Evolutionary conservation across 1,140 invertebrate species (phyloP).

Genomic region (Sitobion miscanthi): DNA sequence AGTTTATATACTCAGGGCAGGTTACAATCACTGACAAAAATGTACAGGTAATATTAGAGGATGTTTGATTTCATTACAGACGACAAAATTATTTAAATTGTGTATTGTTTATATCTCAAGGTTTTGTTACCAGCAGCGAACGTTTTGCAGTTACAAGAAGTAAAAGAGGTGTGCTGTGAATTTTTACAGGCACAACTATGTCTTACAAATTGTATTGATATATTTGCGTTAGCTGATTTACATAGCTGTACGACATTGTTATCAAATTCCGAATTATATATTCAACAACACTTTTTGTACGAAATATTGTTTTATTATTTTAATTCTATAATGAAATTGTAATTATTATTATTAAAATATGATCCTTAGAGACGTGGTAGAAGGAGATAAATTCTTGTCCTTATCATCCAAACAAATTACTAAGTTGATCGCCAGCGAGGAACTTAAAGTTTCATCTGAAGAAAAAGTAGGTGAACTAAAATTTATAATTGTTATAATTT

Average conservation of each 20-base stretch:
- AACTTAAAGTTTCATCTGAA: slow-evolving; percentile 85
- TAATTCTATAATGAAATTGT: background rate
- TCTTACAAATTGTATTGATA: slow-evolving; percentile 93
- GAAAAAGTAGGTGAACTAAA: slow-evolving; percentile 74
- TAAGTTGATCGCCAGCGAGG: slow-evolving; percentile 86
- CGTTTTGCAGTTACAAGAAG: slow-evolving; percentile 82
- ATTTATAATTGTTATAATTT: too few species aligned
- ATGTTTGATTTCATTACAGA: too few species aligned
- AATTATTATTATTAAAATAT: slow-evolving; percentile 36
- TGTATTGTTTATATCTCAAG: too few species aligned
- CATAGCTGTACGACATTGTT: slow-evolving; percentile 89
- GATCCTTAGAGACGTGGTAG: slow-evolving; percentile 64
- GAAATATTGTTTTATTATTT: slow-evolving; percentile 60
- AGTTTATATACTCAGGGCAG: too few species aligned
- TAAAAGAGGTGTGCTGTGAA: slow-evolving; percentile 90
- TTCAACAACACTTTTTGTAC: slow-evolving; percentile 91
- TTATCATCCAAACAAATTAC: slow-evolving; percentile 80
- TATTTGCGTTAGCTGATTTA: slow-evolving; percentile 92
- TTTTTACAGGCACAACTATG: slow-evolving; percentile 91
- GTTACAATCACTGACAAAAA: too few species aligned
- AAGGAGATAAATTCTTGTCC: slow-evolving; percentile 81
- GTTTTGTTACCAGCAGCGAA: too few species aligned
- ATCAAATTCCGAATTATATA: slow-evolving; percentile 81
- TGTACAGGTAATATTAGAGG: too few species aligned
- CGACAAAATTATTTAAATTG: too few species aligned